Conservation (phyloP, 2,888 invertebrate genomes). For the Iphiclides podalirius region DNA sequence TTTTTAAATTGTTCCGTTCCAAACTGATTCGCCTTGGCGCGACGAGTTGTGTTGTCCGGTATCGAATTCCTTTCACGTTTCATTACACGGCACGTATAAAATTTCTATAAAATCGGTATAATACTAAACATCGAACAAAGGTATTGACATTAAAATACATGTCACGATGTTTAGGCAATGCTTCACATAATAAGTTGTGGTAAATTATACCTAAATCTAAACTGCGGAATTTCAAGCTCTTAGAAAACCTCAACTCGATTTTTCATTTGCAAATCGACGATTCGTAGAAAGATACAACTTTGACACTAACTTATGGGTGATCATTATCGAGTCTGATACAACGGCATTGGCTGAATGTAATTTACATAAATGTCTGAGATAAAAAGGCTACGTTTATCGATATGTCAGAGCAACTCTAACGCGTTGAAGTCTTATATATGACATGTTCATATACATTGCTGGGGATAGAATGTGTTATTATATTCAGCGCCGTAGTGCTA, state of each 20-base stretch:
- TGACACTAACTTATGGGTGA: conserved; percentile 5
- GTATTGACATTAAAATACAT: conserved; percentile 18
- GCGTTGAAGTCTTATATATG: not conserved
- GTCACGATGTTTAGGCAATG: conserved; percentile 19
- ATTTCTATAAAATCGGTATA: conserved; percentile 35
- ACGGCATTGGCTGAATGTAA: not conserved
- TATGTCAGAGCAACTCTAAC: not conserved
- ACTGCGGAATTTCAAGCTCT: not conserved
- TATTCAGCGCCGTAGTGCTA: conserved; percentile 21
- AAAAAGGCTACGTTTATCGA: not conserved
- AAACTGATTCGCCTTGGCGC: conserved; percentile 38
- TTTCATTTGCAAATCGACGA: conserved; percentile 2
- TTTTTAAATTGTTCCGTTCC: conserved; percentile 38
- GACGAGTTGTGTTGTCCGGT: conserved; percentile 31
- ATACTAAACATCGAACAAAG: conserved; percentile 16
- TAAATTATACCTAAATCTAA: conserved; percentile 3
- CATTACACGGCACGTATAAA: conserved; percentile 27
- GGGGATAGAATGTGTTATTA: conserved; percentile 12
- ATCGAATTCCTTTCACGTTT: conserved; percentile 36
- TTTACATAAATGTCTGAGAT: conserved; percentile 6
- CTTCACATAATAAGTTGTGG: conserved; percentile 14
- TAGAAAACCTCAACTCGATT: conserved; percentile 1
- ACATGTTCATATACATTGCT: conserved; percentile 2
- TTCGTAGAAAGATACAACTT: conserved; percentile 16
- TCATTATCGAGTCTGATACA: conserved; percentile 9